Percentiles rank a stretch among this genome's conserved stretches.
phyloP scores from a whole-genome alignment of 2,113 vertebrate species.

The Colistium nudipinnis region DNA sequence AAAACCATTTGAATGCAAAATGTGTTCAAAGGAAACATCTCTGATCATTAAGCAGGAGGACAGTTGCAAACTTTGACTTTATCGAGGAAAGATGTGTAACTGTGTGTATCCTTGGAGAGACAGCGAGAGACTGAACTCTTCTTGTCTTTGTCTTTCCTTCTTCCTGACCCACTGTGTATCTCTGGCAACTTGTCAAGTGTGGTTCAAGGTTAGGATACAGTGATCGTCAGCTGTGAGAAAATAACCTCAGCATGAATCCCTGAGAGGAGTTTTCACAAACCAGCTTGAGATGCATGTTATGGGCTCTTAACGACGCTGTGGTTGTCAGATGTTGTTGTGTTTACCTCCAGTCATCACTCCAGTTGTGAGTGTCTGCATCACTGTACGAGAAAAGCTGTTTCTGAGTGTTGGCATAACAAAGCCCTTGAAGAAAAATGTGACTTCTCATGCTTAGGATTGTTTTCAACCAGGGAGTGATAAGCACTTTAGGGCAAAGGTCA shows the following conservation, averaged over 20 bases:
- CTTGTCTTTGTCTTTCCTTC: slow-evolving; percentile 8
- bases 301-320: slow-evolving; percentile 22
- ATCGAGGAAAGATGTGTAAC: not conserved
- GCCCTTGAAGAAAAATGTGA: slow-evolving; percentile 38
- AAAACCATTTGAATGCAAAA: not conserved
- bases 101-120: not conserved
- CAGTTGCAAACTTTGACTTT: slow-evolving; percentile 12
- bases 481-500: slow-evolving; percentile 72
- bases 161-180: slow-evolving; percentile 2
- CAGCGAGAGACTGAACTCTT: slow-evolving; percentile 11
- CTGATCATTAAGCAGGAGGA: not conserved
- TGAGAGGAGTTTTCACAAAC: slow-evolving; percentile 1
- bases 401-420: slow-evolving; percentile 41
- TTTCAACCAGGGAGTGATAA: slow-evolving; percentile 58
- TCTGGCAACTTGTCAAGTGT: slow-evolving; percentile 47
- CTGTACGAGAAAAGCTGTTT: slow-evolving; percentile 36
- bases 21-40: slow-evolving; percentile 5
- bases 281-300: slow-evolving; percentile 9
- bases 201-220: slow-evolving; percentile 42
- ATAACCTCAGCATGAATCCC: slow-evolving; percentile 12
- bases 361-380: slow-evolving; percentile 4
- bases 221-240: slow-evolving; percentile 7
- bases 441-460: slow-evolving; percentile 55
- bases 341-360: slow-evolving; percentile 4
- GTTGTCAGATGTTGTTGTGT: not conserved